Percentiles rank a stretch among this genome's conserved stretches.
These are phyloP conservation scores for Tinea pellionella DNA, from an alignment of 2,888 invertebrate species.

Conservation along the genomic window DNA sequence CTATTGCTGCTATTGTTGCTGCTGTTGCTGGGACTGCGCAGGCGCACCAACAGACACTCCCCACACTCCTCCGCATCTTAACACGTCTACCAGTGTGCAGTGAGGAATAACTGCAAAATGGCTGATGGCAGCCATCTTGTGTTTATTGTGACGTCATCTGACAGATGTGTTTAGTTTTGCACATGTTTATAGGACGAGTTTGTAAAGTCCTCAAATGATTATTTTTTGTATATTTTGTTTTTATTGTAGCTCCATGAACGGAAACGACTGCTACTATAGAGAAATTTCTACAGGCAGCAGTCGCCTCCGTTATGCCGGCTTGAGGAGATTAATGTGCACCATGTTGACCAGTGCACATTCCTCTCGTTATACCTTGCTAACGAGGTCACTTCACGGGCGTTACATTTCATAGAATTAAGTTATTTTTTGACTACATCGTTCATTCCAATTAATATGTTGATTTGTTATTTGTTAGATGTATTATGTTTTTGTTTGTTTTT, in stretches of 20 bases:
- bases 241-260: too few species aligned
- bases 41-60: not conserved
- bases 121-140: not conserved
- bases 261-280: too few species aligned
- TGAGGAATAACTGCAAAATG: too few species aligned
- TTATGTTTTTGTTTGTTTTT: not conserved
- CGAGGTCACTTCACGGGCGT: too few species aligned
- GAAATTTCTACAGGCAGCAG: too few species aligned
- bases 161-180: not conserved
- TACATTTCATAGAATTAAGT: not conserved
- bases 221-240: not conserved
- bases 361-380: too few species aligned
- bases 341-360: too few species aligned
- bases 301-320: too few species aligned
- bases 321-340: too few species aligned
- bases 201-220: constrained; percentile 4
- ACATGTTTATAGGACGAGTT: not conserved
- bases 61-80: not conserved
- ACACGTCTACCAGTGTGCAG: not conserved
- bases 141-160: not conserved
- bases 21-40: constrained; percentile 13
- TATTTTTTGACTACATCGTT: not conserved
- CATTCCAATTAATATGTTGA: not conserved
- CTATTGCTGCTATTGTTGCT: constrained; percentile 29
- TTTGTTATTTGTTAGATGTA: not conserved